phyloP scores from a whole-genome alignment of 1,140 invertebrate species.

The Cyclargus thomasi region DNA sequence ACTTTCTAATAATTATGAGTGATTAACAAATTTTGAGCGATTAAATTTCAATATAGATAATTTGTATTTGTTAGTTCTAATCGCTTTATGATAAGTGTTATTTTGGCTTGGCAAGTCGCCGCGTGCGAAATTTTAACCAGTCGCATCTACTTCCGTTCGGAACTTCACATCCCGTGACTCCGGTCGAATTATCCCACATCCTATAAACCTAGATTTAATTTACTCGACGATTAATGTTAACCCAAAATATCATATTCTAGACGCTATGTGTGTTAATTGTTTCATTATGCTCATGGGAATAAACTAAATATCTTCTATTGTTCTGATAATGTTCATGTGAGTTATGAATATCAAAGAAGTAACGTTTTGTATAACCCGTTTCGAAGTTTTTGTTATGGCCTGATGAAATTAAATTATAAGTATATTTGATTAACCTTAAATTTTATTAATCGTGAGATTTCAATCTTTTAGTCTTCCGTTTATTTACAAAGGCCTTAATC shows the following conservation, averaged over 20 bases:
- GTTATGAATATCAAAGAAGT: neutral
- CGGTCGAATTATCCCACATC: constrained; percentile 3
- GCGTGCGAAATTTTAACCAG: neutral
- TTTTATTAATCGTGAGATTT: neutral
- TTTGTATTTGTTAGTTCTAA: neutral
- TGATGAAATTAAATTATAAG: too few relatives aligned
- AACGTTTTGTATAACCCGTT: neutral
- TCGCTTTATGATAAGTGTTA: neutral
- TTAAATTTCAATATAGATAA: neutral
- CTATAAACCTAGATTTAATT: constrained; percentile 14
- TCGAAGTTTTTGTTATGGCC: neutral
- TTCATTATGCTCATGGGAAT: constrained; percentile 5
- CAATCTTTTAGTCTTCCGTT: neutral
- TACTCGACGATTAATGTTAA: constrained; percentile 5
- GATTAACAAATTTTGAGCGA: neutral
- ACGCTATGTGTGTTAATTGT: constrained; percentile 11
- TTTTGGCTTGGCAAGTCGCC: neutral
- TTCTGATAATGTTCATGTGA: neutral
- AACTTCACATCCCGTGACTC: constrained; percentile 2
- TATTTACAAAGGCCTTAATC: neutral
- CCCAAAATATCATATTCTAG: neutral
- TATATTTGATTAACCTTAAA: neutral
- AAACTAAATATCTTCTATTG: neutral
- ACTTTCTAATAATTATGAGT: constrained; percentile 8
- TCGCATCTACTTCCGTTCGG: neutral